Conservation (phyloP, 2,797 vertebrate species). For the Falco rusticolus region DNA sequence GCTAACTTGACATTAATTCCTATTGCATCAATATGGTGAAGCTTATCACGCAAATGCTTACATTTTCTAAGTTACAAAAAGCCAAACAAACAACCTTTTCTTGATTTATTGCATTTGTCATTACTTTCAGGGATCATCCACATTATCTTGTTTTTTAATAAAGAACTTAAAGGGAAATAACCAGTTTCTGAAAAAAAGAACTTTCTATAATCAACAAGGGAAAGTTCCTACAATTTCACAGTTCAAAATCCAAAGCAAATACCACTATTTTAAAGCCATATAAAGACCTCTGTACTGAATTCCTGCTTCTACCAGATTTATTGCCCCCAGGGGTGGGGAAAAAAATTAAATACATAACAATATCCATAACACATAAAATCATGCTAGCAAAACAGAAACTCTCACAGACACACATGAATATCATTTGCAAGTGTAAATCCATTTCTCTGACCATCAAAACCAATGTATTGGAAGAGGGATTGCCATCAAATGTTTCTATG, state of each 20-base stretch:
- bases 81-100: rapidly evolving
- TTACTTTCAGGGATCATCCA: background rate
- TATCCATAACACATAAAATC: background rate
- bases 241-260: background rate
- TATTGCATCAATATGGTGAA: background rate
- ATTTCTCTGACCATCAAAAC: background rate
- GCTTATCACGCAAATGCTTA: background rate
- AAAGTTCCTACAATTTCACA: background rate
- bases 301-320: background rate
- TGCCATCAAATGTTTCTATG: background rate
- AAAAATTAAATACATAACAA: background rate
- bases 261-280: background rate
- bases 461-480: background rate
- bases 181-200: background rate
- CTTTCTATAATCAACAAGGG: background rate
- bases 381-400: background rate
- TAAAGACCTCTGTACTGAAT: background rate
- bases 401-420: rapidly evolving
- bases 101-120: background rate
- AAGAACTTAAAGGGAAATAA: background rate
- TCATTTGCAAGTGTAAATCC: background rate
- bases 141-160: background rate
- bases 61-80: background rate
- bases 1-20: background rate
- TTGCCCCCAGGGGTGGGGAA: background rate